phyloP scores from a whole-genome alignment of 2,797 vertebrate species.

The Paguma larvata region DNA sequence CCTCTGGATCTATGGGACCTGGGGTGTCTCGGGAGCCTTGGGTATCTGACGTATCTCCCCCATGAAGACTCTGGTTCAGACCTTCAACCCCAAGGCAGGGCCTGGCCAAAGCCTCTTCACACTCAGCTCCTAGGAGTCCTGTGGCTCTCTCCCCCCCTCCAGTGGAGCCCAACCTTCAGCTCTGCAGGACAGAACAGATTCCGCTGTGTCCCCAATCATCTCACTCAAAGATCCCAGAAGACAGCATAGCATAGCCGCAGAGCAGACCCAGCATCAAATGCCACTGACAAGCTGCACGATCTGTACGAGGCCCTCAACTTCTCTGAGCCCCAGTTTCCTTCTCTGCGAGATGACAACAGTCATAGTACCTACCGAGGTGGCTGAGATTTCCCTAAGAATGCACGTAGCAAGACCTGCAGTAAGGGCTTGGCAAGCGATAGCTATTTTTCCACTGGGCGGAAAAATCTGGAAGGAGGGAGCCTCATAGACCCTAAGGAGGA shows the following conservation, averaged over 20 bases:
- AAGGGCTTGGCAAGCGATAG: not conserved
- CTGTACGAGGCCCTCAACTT: not conserved
- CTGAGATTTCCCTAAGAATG: not conserved
- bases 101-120: not conserved
- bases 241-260: not conserved
- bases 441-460: not conserved
- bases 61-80: not conserved
- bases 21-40: not conserved
- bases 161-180: not conserved
- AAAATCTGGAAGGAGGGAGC: not conserved
- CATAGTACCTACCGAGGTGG: not conserved
- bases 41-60: not conserved
- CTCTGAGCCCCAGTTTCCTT: not conserved
- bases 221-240: not conserved
- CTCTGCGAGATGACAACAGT: not conserved
- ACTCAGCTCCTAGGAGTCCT: not conserved
- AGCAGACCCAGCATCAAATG: not conserved
- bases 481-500: not conserved
- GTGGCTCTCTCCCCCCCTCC: not conserved
- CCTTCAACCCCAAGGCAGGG: not conserved
- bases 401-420: not conserved
- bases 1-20: not conserved
- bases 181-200: not conserved
- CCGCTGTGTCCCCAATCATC: fast-evolving
- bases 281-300: not conserved